These are phyloP conservation scores for Stomatorhinus ivindoensis DNA, from an alignment of 2,113 vertebrate species.

Conservation along the genomic window DNA sequence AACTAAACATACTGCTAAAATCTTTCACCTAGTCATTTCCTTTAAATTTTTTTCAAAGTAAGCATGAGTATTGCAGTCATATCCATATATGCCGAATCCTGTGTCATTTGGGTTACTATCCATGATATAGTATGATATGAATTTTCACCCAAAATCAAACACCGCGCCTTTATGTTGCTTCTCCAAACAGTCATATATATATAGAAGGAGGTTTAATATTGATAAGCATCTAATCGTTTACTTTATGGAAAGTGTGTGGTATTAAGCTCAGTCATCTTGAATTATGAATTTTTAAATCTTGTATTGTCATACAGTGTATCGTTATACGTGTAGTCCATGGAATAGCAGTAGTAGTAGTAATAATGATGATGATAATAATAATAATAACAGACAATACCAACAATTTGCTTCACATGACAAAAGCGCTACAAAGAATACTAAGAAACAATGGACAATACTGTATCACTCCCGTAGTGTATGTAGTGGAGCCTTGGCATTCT, in stretches of 20 bases:
- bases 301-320: background rate
- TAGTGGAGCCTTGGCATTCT: slow-evolving; percentile 18
- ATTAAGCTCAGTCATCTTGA: background rate
- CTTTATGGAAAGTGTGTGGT: background rate
- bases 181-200: background rate
- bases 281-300: background rate
- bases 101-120: background rate
- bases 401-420: slow-evolving; percentile 20
- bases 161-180: background rate
- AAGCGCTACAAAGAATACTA: slow-evolving; percentile 22
- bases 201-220: background rate
- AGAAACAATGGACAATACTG: slow-evolving; percentile 26
- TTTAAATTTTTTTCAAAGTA: background rate
- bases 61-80: background rate
- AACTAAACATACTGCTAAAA: background rate
- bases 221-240: background rate
- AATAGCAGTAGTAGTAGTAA: background rate
- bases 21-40: background rate
- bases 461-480: slow-evolving; percentile 25
- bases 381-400: slow-evolving; percentile 19
- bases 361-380: background rate
- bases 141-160: background rate
- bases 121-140: background rate
- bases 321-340: background rate
- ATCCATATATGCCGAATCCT: background rate